Evolutionary conservation across 2,797 vertebrate species (phyloP).

Genomic region (Enteromius viviparus): DNA sequence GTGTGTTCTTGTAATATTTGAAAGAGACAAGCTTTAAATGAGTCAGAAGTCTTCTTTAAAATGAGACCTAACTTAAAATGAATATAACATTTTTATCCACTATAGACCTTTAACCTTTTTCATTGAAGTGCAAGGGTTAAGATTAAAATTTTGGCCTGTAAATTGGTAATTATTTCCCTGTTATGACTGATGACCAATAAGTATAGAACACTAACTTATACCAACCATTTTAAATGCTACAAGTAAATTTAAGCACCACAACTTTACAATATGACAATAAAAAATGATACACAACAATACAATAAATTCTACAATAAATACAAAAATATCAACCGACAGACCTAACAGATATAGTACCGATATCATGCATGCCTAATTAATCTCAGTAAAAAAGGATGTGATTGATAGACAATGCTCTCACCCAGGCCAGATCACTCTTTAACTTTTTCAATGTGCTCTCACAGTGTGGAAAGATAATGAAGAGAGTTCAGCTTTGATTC

Average conservation of each 20-base stretch:
- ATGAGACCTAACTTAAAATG: no score
- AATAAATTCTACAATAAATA: neutral
- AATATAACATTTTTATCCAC: no score
- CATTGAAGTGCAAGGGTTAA: neutral
- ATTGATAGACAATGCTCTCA: neutral
- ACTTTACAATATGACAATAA: neutral
- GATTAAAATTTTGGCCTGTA: neutral
- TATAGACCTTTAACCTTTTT: no score
- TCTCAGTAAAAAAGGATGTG: neutral
- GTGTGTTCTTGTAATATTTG: no score
- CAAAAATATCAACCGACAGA: neutral
- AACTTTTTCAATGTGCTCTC: neutral
- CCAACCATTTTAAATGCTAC: neutral
- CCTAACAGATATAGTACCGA: neutral
- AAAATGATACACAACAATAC: neutral
- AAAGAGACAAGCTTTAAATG: no score
- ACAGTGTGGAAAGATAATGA: neutral
- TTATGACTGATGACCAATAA: neutral
- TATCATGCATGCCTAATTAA: constrained; percentile 1
- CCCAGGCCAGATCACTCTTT: neutral
- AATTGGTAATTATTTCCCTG: neutral
- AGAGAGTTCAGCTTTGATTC: constrained; percentile 12
- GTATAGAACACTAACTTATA: neutral
- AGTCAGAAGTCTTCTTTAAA: no score
- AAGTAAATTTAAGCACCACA: neutral